phyloP scores from a whole-genome alignment of 2,888 invertebrate genomes.

The Cyaniris semiargus region DNA sequence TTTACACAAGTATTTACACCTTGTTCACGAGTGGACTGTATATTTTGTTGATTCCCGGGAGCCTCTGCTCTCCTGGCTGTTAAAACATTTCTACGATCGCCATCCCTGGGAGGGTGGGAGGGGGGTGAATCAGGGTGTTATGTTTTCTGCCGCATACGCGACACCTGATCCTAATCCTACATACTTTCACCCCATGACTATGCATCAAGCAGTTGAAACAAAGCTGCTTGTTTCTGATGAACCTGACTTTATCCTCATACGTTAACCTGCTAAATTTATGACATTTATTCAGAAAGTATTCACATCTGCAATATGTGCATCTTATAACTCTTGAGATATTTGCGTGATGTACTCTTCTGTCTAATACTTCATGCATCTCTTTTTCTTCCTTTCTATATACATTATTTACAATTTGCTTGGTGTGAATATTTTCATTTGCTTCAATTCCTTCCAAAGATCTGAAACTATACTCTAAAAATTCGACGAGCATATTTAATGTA shows the following conservation, averaged over 20 bases:
- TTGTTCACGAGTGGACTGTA: background rate
- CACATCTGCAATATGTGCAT: background rate
- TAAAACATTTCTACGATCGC: too few species aligned
- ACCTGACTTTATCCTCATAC: background rate
- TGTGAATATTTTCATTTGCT: too few species aligned
- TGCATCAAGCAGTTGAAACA: slow-evolving; percentile 26
- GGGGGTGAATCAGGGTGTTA: too few species aligned
- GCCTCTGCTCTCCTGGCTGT: too few species aligned
- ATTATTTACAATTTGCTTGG: too few species aligned
- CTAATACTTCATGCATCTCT: background rate
- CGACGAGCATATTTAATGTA: background rate
- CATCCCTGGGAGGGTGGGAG: too few species aligned
- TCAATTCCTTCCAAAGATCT: too few species aligned
- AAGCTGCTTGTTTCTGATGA: slow-evolving; percentile 1
- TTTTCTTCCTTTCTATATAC: too few species aligned
- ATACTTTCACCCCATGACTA: background rate
- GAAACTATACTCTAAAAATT: background rate
- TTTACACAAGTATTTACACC: background rate
- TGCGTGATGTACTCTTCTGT: background rate
- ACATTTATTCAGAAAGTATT: background rate
- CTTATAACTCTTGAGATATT: background rate
- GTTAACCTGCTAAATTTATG: background rate
- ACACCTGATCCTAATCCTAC: background rate
- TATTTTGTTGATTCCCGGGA: background rate
- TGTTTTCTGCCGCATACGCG: too few species aligned